Evolutionary conservation across 2,113 vertebrate species (phyloP).

Genomic region (Vireo altiloquus): DNA sequence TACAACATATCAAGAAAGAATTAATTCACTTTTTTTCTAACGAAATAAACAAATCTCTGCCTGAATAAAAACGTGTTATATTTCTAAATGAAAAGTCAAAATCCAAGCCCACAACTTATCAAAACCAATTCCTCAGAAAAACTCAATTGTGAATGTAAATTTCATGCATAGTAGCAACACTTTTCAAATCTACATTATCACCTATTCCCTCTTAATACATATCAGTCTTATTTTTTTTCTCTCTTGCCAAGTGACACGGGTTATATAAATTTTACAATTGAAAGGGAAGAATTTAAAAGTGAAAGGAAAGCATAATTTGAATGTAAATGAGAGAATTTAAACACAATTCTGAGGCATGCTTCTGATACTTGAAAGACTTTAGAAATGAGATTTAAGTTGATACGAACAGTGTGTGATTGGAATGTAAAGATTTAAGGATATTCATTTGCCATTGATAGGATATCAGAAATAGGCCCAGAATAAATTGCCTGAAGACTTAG

Average conservation of each 20-base stretch:
- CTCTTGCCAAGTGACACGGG: neutral
- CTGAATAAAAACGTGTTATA: neutral
- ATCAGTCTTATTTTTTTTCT: neutral
- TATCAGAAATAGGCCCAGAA: neutral
- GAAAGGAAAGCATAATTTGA: neutral
- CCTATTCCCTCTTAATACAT: neutral
- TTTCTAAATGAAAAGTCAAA: neutral
- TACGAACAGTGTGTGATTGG: neutral
- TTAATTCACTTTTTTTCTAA: neutral
- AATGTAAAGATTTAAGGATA: neutral
- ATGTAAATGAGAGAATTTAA: slow-evolving; percentile 39
- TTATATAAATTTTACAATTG: neutral
- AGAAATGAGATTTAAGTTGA: neutral
- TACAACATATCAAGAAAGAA: neutral
- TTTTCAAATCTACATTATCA: neutral
- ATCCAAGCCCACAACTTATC: neutral
- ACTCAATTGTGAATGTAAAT: neutral
- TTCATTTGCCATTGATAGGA: neutral
- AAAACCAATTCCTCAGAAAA: neutral
- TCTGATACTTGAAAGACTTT: neutral
- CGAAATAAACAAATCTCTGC: neutral
- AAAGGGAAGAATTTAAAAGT: neutral
- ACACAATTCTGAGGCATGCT: neutral
- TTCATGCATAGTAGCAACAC: neutral
- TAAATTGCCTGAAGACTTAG: neutral